Evolutionary conservation across 1,140 invertebrate species (phyloP).

Genomic region (Drosophila arizonae): DNA sequence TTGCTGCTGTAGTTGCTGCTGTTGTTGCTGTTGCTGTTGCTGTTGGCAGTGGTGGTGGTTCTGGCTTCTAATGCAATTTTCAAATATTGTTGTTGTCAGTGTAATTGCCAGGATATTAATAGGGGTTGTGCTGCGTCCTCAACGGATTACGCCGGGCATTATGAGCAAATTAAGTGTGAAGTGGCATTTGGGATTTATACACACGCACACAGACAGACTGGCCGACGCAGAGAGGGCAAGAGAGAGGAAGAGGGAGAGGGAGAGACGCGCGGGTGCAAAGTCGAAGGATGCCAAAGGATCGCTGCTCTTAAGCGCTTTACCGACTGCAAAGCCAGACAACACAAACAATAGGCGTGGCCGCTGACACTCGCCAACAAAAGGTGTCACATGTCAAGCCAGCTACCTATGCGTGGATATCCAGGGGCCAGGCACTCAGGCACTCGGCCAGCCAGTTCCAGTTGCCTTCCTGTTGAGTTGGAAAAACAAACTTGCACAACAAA

Average conservation of each 20-base stretch:
- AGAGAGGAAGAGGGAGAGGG: neutral
- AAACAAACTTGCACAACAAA: constrained; percentile 65
- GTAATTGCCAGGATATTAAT: constrained; percentile 77
- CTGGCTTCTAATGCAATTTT: constrained; percentile 57
- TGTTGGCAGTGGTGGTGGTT: constrained; percentile 33
- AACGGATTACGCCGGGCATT: constrained; percentile 74
- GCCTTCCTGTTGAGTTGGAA: constrained; percentile 16
- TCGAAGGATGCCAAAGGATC: constrained; percentile 25
- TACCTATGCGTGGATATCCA: neutral
- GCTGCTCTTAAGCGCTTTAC: constrained; percentile 42
- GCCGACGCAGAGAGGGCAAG: neutral
- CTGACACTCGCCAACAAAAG: constrained; percentile 68
- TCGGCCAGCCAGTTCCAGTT: neutral
- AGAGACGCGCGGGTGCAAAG: constrained; percentile 12
- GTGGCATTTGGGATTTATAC: constrained; percentile 74
- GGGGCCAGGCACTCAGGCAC: neutral
- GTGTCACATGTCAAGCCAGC: constrained; percentile 70
- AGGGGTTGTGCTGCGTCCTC: constrained; percentile 40
- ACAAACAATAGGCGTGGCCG: constrained; percentile 37
- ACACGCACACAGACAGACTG: constrained; percentile 20
- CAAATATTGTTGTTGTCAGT: constrained; percentile 72
- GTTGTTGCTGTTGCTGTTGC: constrained; percentile 4
- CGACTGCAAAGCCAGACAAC: constrained; percentile 31
- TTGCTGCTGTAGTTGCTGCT: constrained; percentile 5
- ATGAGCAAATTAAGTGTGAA: constrained; percentile 81